A percentile compares a stretch with the other conserved stretches of the same genome.
These are phyloP conservation scores for Propithecus deckenii DNA, from an alignment of 2,797 vertebrate species.

Conservation along the genomic window DNA sequence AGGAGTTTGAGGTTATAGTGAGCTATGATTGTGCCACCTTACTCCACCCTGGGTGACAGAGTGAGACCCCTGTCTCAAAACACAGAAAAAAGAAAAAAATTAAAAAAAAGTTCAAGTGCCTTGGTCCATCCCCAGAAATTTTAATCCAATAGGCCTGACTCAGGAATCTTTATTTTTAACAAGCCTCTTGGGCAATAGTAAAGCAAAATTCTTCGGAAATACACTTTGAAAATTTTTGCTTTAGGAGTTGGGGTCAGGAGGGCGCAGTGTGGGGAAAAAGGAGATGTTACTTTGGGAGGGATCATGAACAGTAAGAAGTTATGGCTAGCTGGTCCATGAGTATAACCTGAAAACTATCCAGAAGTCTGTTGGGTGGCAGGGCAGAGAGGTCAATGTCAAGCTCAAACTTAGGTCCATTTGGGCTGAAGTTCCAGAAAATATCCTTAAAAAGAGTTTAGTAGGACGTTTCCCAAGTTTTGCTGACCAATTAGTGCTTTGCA, in stretches of 20 bases:
- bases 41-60: background rate
- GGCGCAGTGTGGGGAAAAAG: background rate
- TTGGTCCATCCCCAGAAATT: background rate
- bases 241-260: background rate
- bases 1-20: background rate
- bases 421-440: background rate
- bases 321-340: background rate
- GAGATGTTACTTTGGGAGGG: background rate
- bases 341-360: background rate
- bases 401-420: background rate
- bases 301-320: background rate
- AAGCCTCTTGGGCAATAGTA: constrained; percentile 17
- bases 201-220: constrained; percentile 1
- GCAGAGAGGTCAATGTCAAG: background rate
- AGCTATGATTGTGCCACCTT: background rate
- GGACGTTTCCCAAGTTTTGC: background rate
- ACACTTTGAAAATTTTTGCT: constrained; percentile 36
- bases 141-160: constrained; percentile 5
- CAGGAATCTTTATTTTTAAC: constrained; percentile 7
- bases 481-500: background rate
- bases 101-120: background rate
- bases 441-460: background rate
- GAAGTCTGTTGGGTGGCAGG: background rate
- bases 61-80: background rate
- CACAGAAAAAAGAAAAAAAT: too few relatives aligned